Base-by-base conservation (phyloP, 1,140 invertebrate genomes). In the Muscidifurax raptorellus region DNA sequence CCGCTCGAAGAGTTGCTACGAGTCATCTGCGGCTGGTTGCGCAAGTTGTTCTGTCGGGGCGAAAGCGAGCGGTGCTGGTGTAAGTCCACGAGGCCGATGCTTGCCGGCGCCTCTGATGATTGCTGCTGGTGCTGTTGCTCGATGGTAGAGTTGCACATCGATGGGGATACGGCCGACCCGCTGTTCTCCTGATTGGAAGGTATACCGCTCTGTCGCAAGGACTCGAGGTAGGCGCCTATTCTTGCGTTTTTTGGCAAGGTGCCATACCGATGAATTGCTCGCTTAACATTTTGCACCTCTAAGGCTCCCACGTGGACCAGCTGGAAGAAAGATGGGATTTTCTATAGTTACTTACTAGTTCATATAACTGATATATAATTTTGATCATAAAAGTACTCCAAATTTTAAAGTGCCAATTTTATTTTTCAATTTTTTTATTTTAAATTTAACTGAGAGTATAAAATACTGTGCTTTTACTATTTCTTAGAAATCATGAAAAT, bases 241-340 rank as follows among this genome's bases (percentile, higher is more conserved):
- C 98, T 94, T 18, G 98, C 97, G 74, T 97, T 98, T 93, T 99
- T 99, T 0, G 98, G 98, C 83, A 98, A 90, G 15, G 99, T 99
- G 7, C 98, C 98, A 91, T 99, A 99, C n/a, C 98, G 95, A 93
- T 98, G 99, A 81, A 99, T 99, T 9, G 98, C 98, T 87, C 97
- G 96, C 89, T 98, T 97, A 80, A 99, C 98, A 94, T 99, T 99
- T 92, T 99, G 97, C 86, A 99, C 98, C 93, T 99, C 98, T 84
- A 99, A 94, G 22, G 98, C 97, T 86, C 97, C 97, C 80, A 98
- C 97, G 90, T 95, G 95, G 27, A 97, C 95, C 86, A 95, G 94
- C 92, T 95, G 92, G 86, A 94, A 93, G 74, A 91, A 92, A 59
- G 28, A 59, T 59, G 52, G 5, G 1, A 59, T 22, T 59, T 59